Conservation (phyloP, 2,888 invertebrate genomes). For the Nebria salina region DNA sequence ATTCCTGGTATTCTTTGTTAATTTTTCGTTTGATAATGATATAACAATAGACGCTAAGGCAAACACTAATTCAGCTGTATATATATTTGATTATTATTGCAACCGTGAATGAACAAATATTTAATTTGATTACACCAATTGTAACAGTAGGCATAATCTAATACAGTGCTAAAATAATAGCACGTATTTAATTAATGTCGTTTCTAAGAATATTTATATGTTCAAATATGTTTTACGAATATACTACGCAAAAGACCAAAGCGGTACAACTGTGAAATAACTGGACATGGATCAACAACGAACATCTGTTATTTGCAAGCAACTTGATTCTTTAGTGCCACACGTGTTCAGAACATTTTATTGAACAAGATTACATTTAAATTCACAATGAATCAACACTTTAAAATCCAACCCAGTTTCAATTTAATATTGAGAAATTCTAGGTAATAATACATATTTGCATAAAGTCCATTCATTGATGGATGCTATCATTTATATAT, state of each 20-base stretch:
- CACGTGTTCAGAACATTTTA: slow-evolving; percentile 8
- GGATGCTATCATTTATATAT: background rate
- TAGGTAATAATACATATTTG: background rate
- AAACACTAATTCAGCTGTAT: background rate
- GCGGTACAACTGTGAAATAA: background rate
- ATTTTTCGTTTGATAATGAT: background rate
- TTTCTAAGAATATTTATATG: too few relatives aligned
- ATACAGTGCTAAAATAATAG: too few relatives aligned
- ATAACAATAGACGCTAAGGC: background rate
- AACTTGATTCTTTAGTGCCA: slow-evolving; percentile 6
- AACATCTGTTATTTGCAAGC: slow-evolving; percentile 18
- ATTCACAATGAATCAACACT: slow-evolving; percentile 2
- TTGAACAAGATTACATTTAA: slow-evolving; percentile 20
- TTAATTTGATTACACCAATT: background rate
- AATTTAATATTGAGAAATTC: background rate
- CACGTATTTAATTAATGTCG: too few relatives aligned
- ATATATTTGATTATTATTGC: background rate
- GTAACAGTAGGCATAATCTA: background rate
- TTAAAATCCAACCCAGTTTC: background rate
- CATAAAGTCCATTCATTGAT: background rate
- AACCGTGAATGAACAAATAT: background rate
- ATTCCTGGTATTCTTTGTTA: background rate
- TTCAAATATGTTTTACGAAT: too few relatives aligned
- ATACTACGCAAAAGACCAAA: background rate
- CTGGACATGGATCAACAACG: background rate